Percentiles rank a stretch among this genome's conserved stretches.
Conservation (phyloP, 2,797 vertebrate species). For the Cottoperca gobio region DNA sequence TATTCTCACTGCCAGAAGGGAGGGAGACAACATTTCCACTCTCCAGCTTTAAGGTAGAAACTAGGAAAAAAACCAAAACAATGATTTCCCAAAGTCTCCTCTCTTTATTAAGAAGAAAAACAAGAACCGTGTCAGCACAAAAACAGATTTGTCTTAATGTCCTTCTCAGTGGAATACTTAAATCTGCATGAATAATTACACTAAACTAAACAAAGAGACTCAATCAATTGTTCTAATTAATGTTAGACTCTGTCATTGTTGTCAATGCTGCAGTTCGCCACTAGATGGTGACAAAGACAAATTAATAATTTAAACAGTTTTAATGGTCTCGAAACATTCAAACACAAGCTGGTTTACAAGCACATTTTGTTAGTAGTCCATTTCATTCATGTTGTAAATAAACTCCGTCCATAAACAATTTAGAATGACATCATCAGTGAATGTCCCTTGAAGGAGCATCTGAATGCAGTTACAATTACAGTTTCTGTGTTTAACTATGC, state of each 20-base stretch:
- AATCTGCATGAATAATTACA: background rate
- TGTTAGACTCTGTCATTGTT: conserved; percentile 1
- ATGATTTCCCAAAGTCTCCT: background rate
- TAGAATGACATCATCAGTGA: background rate
- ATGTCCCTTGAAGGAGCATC: background rate
- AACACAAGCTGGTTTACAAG: background rate
- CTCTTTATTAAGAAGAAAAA: background rate
- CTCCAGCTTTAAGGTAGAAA: background rate
- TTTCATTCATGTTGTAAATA: background rate
- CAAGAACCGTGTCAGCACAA: background rate
- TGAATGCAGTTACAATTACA: background rate
- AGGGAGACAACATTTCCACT: too few species aligned
- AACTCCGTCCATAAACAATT: background rate
- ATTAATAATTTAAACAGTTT: background rate
- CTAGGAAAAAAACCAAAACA: background rate
- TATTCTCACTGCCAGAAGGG: too few species aligned
- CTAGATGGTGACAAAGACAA: conserved; percentile 2
- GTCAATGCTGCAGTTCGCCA: background rate
- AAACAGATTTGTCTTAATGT: background rate
- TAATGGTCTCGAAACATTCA: background rate
- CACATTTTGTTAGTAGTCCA: background rate
- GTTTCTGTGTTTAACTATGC: background rate
- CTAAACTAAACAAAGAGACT: background rate
- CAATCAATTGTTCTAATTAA: background rate
- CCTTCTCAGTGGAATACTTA: background rate